These are phyloP conservation scores for Toxonevra muliebris DNA, from an alignment of 2,888 invertebrate genomes.

Conservation along the genomic window DNA sequence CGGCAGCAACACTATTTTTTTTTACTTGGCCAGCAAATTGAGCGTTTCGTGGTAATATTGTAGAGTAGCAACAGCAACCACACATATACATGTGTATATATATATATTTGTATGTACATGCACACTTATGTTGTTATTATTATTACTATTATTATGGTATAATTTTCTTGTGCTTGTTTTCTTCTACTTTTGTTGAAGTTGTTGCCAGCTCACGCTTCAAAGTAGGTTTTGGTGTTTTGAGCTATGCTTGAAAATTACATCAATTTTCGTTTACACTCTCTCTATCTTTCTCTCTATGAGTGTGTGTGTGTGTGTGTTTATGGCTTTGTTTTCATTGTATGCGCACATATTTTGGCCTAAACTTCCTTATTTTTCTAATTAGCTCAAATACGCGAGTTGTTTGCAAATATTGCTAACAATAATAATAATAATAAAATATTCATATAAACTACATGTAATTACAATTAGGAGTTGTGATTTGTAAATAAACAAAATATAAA, in stretches of 20 bases:
- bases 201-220: slow-evolving; percentile 33
- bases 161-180: slow-evolving; percentile 15
- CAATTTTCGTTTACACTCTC: neutral
- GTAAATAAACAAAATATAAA: too few relatives aligned
- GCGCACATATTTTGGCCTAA: slow-evolving; percentile 38
- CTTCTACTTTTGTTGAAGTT: slow-evolving; percentile 13
- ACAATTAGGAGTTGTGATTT: neutral
- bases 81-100: neutral
- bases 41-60: too few relatives aligned
- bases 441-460: neutral
- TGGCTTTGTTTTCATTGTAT: slow-evolving; percentile 5
- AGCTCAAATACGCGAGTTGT: slow-evolving; percentile 29
- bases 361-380: slow-evolving; percentile 42
- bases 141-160: neutral
- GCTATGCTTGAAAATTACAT: slow-evolving; percentile 21
- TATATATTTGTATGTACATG: neutral
- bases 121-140: neutral
- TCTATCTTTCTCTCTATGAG: neutral
- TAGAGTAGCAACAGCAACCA: too few relatives aligned
- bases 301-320: slow-evolving; percentile 1
- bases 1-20: slow-evolving; percentile 14
- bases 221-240: slow-evolving; percentile 54
- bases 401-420: slow-evolving; percentile 15
- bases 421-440: neutral
- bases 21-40: neutral